Evolutionary conservation across 2,797 vertebrate genomes (phyloP).

Genomic region (Eospalax fontanierii): DNA sequence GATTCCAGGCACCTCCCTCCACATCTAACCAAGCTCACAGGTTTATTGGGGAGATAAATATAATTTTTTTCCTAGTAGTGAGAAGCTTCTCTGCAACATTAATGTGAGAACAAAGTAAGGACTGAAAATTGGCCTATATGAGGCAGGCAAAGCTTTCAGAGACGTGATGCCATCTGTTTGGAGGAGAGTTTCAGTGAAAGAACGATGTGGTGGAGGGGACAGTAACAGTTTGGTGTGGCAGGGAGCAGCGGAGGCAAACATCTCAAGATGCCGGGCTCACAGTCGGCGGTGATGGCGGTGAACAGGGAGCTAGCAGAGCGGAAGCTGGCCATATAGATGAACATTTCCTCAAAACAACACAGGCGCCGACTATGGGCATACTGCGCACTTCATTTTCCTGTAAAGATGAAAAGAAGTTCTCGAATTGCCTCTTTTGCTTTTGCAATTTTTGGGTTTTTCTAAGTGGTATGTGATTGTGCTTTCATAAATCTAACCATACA

Average conservation of each 20-base stretch:
- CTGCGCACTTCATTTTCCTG: conserved; percentile 60
- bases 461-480: neutral
- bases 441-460: conserved; percentile 40
- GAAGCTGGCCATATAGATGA: conserved; percentile 2
- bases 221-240: neutral
- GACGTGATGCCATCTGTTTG: neutral
- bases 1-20: neutral
- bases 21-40: neutral
- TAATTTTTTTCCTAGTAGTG: neutral
- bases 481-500: neutral
- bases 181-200: neutral
- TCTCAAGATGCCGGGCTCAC: neutral
- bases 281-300: no score
- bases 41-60: neutral
- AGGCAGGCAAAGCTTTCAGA: neutral
- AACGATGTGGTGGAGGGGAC: neutral
- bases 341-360: conserved; percentile 52
- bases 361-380: conserved; percentile 31
- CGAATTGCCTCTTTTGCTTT: conserved; percentile 15
- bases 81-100: neutral
- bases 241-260: neutral
- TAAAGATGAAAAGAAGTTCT: conserved; percentile 69
- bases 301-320: conserved; percentile 30
- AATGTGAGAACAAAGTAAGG: neutral
- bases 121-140: no score